These are phyloP conservation scores for Sclerurus mexicanus DNA, from an alignment of 2,113 vertebrate genomes.

Conservation along the genomic window DNA sequence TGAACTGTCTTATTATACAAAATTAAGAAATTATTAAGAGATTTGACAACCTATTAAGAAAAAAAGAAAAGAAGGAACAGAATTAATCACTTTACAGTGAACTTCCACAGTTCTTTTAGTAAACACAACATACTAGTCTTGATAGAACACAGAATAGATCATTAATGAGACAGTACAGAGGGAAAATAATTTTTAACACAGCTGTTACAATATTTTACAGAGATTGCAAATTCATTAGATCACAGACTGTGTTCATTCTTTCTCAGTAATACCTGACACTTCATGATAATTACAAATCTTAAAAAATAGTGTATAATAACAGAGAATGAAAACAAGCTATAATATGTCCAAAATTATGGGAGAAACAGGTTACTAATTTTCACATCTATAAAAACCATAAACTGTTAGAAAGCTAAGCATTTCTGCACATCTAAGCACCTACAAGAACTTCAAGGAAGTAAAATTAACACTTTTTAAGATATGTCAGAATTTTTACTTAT, in stretches of 20 bases:
- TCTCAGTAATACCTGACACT: not conserved
- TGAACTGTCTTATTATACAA: not conserved
- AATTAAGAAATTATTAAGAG: not conserved
- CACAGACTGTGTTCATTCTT: not conserved
- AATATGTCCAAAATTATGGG: not conserved
- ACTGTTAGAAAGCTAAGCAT: not conserved
- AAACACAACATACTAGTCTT: not conserved
- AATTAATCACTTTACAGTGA: not conserved
- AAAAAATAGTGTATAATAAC: not conserved
- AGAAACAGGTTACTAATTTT: not conserved
- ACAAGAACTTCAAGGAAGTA: not conserved
- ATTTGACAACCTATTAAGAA: not conserved
- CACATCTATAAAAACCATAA: not conserved
- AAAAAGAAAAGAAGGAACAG: not conserved
- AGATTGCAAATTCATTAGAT: not conserved
- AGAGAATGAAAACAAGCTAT: not conserved
- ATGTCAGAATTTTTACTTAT: not conserved
- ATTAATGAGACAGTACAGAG: not conserved
- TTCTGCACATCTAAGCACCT: not conserved
- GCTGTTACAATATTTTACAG: not conserved
- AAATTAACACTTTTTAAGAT: not conserved
- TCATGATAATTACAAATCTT: not conserved
- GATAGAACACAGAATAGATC: not conserved
- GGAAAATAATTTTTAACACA: not conserved
- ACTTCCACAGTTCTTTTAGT: not conserved